These are phyloP conservation scores for Myrmecobius fasciatus DNA, from an alignment of 2,113 vertebrate genomes.

Conservation along the genomic window DNA sequence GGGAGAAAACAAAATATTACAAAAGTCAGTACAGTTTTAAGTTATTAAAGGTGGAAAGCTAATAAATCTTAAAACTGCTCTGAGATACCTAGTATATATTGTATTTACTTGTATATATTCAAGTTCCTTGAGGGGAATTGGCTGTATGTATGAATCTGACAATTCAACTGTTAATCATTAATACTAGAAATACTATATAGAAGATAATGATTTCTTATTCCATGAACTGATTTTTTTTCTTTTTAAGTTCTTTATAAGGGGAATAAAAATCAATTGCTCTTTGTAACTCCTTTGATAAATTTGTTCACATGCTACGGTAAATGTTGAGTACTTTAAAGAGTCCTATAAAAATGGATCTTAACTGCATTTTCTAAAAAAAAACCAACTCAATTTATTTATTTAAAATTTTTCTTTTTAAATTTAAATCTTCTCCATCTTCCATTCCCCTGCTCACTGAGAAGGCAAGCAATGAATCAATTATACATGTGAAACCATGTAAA, in stretches of 20 bases:
- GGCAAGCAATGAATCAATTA: not conserved
- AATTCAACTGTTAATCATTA: conserved; percentile 20
- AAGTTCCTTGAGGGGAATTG: not conserved
- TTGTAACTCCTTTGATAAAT: conserved; percentile 37
- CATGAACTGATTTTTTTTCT: conserved; percentile 12
- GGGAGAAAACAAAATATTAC: not conserved
- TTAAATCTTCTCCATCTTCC: not conserved
- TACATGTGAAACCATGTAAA: not conserved
- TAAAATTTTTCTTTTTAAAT: not conserved
- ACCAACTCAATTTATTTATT: not conserved
- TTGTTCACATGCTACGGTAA: not conserved
- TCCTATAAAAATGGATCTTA: conserved; percentile 14
- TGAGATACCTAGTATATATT: not conserved
- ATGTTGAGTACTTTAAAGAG: conserved; percentile 42
- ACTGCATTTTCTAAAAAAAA: not conserved
- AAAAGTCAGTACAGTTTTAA: not conserved
- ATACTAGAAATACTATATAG: conserved; percentile 26
- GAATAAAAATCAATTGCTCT: conserved; percentile 34
- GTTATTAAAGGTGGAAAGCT: not conserved
- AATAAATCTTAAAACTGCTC: not conserved
- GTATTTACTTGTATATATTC: not conserved
- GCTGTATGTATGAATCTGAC: conserved; percentile 42
- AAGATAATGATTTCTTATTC: not conserved
- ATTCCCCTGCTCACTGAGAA: not conserved
- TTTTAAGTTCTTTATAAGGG: conserved; percentile 45